These are phyloP conservation scores for Andrena bucephala DNA, from an alignment of 2,888 invertebrate species.

Conservation along the genomic window DNA sequence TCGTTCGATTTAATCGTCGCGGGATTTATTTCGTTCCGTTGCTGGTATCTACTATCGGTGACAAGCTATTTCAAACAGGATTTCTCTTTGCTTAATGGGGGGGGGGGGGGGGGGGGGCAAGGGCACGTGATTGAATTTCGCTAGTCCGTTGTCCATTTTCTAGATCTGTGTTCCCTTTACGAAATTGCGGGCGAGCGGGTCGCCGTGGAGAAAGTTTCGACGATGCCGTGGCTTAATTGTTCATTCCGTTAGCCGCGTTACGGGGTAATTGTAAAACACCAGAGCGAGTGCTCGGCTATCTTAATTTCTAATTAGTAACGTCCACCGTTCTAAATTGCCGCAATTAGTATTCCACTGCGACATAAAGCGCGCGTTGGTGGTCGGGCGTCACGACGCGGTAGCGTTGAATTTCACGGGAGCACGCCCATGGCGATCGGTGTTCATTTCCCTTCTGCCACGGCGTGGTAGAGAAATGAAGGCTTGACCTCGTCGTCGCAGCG, in stretches of 20 bases:
- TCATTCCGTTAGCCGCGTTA: slow-evolving; percentile 53
- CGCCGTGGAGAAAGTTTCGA: slow-evolving; percentile 42
- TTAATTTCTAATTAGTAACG: slow-evolving; percentile 59
- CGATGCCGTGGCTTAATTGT: slow-evolving; percentile 45
- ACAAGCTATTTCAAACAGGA: neutral
- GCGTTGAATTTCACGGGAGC: slow-evolving; percentile 43
- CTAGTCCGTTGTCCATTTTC: neutral
- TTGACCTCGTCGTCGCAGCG: slow-evolving; percentile 2
- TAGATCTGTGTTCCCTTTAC: neutral
- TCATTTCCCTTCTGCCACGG: slow-evolving; percentile 7
- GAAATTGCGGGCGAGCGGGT: neutral
- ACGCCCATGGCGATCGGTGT: neutral
- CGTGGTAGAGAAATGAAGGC: slow-evolving; percentile 4
- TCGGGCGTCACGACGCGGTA: slow-evolving; percentile 16
- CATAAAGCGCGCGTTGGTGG: slow-evolving; percentile 45
- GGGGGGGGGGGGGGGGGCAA: neutral
- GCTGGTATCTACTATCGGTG: neutral
- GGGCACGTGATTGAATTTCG: slow-evolving; percentile 12
- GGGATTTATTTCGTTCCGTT: slow-evolving; percentile 9
- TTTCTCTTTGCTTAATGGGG: slow-evolving; percentile 16
- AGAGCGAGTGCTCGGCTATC: slow-evolving; percentile 47
- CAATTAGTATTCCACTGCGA: slow-evolving; percentile 59
- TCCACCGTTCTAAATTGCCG: slow-evolving; percentile 54
- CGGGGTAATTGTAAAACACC: slow-evolving; percentile 59
- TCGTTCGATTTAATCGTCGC: slow-evolving; percentile 17